phyloP scores from a whole-genome alignment of 2,113 vertebrate species.

The Corydoras maculifer region DNA sequence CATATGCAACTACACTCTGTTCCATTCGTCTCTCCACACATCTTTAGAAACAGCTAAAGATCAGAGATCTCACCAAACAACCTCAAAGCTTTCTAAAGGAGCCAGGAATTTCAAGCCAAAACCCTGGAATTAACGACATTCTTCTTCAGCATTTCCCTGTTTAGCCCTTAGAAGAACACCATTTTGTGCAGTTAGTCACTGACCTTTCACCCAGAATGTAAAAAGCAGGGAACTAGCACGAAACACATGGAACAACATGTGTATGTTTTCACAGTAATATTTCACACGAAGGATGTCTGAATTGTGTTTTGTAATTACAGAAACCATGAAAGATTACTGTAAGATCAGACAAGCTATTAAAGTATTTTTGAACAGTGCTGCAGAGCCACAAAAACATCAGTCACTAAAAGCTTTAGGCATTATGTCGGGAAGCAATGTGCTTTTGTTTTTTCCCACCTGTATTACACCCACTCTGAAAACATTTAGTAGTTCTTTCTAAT shows the following conservation, averaged over 20 bases:
- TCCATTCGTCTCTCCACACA: not conserved
- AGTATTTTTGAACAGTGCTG: too few species aligned
- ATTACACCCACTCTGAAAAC: not conserved
- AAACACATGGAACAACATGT: constrained; percentile 17
- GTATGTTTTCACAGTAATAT: constrained; percentile 12
- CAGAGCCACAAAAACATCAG: too few species aligned
- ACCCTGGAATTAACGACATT: constrained; percentile 32
- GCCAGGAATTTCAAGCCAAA: constrained; percentile 28
- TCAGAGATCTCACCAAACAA: constrained; percentile 18
- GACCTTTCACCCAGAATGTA: constrained; percentile 30
- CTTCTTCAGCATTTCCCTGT: constrained; percentile 27
- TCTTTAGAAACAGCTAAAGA: not conserved
- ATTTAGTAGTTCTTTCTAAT: not conserved
- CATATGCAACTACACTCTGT: not conserved
- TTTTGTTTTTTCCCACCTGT: not conserved
- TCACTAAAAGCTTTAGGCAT: too few species aligned
- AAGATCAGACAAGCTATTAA: too few species aligned
- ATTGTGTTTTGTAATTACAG: not conserved
- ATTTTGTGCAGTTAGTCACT: constrained; percentile 20
- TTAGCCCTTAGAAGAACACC: constrained; percentile 29
- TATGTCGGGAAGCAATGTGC: not conserved
- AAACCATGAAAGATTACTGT: not conserved
- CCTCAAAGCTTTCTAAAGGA: constrained; percentile 29
- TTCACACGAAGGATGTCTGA: not conserved
- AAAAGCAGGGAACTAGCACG: not conserved